These are phyloP conservation scores for Trididemnum miniatum DNA, from an alignment of 23 tunicate species.

Conservation along the genomic window DNA sequence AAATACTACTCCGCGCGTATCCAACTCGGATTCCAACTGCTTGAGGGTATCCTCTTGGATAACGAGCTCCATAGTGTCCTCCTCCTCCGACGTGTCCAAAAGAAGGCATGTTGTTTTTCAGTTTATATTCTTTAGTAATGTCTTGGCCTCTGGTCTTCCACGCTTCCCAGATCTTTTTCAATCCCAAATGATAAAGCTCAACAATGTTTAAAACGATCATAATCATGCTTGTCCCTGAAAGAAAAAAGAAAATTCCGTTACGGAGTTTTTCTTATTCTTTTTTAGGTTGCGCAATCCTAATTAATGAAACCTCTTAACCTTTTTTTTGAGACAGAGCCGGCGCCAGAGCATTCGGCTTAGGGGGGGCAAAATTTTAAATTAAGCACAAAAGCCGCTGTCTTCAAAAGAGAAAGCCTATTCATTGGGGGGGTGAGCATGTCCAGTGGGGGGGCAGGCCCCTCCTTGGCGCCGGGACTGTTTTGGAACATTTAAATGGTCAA, in stretches of 20 bases:
- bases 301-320: too few relatives aligned
- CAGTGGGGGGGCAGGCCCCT: too few relatives aligned
- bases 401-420: too few relatives aligned
- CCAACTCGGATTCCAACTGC: constrained; percentile 95
- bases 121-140: constrained; percentile 90
- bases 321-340: too few relatives aligned
- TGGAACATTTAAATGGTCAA: too few relatives aligned
- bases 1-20: constrained; percentile 88
- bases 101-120: constrained; percentile 69
- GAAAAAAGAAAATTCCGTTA: background rate
- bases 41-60: constrained; percentile 91
- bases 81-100: constrained; percentile 47
- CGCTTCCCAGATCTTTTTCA: constrained; percentile 70
- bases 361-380: too few relatives aligned
- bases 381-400: too few relatives aligned
- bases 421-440: too few relatives aligned
- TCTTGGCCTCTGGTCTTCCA: constrained; percentile 91
- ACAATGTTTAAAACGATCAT: constrained; percentile 81
- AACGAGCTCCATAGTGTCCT: constrained; percentile 51
- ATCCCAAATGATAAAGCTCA: constrained; percentile 91
- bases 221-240: constrained; percentile 79
- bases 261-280: too few relatives aligned
- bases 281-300: too few relatives aligned
- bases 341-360: too few relatives aligned
- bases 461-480: too few relatives aligned